A percentile compares a stretch with the other conserved stretches of the same genome.
phyloP scores from a whole-genome alignment of 2,113 vertebrate species.

The Eretmodus cyanostictus region DNA sequence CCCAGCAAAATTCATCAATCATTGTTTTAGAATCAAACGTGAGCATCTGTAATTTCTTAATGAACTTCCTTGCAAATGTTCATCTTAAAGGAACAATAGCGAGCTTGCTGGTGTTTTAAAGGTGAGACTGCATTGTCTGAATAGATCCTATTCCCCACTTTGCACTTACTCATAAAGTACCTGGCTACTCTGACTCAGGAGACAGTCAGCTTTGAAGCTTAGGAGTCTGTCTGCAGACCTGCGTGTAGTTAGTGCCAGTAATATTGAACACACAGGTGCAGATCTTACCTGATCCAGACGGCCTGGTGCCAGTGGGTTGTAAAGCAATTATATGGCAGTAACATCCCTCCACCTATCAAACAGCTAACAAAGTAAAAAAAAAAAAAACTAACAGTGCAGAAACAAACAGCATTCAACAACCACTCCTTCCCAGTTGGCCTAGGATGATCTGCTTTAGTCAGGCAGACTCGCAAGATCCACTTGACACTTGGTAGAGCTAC shows the following conservation, averaged over 20 bases:
- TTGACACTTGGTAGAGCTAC: constrained; percentile 4
- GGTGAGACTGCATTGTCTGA: neutral
- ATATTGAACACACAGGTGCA: constrained; percentile 42
- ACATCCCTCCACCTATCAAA: constrained; percentile 44
- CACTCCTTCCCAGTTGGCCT: neutral
- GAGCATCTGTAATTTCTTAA: neutral
- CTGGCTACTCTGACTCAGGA: constrained; percentile 12
- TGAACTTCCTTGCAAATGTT: neutral
- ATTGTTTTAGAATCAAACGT: neutral
- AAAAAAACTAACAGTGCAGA: neutral
- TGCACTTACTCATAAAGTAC: neutral
- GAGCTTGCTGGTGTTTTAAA: neutral
- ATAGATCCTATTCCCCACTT: neutral
- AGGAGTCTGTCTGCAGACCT: neutral
- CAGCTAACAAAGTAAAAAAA: constrained; percentile 18
- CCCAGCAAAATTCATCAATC: neutral
- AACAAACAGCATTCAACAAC: constrained; percentile 16
- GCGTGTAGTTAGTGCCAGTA: neutral
- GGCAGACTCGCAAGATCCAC: neutral
- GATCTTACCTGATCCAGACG: constrained; percentile 60
- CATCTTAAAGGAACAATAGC: neutral
- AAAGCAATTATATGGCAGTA: constrained; percentile 57
- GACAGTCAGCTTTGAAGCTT: neutral
- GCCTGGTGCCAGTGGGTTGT: constrained; percentile 66
- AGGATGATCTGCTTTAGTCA: constrained; percentile 13